Conservation (phyloP, 2,888 invertebrate species). For the Anorthoa munda region DNA sequence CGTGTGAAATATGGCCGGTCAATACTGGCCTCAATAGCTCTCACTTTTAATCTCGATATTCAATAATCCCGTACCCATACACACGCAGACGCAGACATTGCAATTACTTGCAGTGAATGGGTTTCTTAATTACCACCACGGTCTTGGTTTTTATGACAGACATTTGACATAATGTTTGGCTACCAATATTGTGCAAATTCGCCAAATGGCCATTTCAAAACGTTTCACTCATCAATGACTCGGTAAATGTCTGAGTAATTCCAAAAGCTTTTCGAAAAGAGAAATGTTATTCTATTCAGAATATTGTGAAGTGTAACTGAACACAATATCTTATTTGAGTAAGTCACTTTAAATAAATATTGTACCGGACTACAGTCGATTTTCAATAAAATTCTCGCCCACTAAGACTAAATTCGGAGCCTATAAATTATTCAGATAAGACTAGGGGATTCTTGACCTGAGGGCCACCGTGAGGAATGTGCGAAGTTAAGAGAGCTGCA, state of each 20-base stretch:
- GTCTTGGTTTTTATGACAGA: constrained; percentile 55
- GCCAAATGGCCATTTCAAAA: constrained; percentile 34
- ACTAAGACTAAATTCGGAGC: constrained; percentile 27
- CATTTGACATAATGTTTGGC: constrained; percentile 49
- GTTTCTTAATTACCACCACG: constrained; percentile 56
- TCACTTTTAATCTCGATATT: constrained; percentile 77
- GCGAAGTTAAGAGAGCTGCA: constrained; percentile 10
- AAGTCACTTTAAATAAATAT: constrained; percentile 40
- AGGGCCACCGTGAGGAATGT: constrained; percentile 34
- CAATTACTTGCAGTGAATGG: constrained; percentile 61
- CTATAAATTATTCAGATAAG: constrained; percentile 51
- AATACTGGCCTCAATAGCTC: constrained; percentile 76
- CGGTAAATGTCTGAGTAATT: constrained; percentile 21
- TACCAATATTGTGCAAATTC: constrained; percentile 44
- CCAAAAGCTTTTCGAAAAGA: constrained; percentile 31
- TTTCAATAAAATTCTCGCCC: constrained; percentile 34
- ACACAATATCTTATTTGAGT: constrained; percentile 7
- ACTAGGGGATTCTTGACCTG: constrained; percentile 43
- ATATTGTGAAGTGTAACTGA: constrained; percentile 4
- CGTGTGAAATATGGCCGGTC: constrained; percentile 71
- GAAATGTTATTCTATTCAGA: constrained; percentile 32
- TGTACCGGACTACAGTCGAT: constrained; percentile 16
- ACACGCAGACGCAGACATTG: constrained; percentile 64
- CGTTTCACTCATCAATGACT: constrained; percentile 42
- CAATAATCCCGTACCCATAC: constrained; percentile 60